Evolutionary conservation across 1,140 invertebrate species (phyloP), one percentile per base, ranked within the genome.

Genomic region (Saccostrea echinata): DNA sequence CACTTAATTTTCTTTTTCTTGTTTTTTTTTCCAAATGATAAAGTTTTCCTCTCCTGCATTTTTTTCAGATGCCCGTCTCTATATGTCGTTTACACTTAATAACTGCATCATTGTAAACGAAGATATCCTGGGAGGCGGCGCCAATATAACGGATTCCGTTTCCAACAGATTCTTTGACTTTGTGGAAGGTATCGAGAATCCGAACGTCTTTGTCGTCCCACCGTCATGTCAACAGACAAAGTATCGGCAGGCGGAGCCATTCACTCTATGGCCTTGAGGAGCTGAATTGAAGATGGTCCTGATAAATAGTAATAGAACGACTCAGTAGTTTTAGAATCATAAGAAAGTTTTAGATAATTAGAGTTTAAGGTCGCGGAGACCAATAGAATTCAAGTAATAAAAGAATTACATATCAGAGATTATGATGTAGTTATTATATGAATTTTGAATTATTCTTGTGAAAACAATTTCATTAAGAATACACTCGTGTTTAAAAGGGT

Each of bases 71-170:
- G 92, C 90, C n/a, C 68, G 51, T 51, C 90, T 88, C 88, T 71
- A 90, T 3, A 89, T 90, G 21, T 82, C 84, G 0, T 91, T 91
- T 87, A 91, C 89, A 57, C 68, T 89, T 0, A 85, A 85, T 30
- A 88, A 91, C 83, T 92, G 92, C 87, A 91, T 90, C 86, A 90
- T 91, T 52, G 81, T 91, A 61, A 86, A 85, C 33, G 87, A 89
- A 27, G 68, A 76, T 30, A 68, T 90, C 24, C 53, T 91, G 18
- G 52, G 89, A 13, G 84, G 80, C 43, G 83, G 88, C 76, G 52
- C 68, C 9, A 88, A 86, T 51, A 81, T 86, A 24, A 91, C 90
- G 84, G 83, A 90, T 13, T 89, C 92, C 35, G 82, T 90, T 51
- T 90, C 89, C 83, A 90, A 88, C 27, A 84, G 88, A 57, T 90